A percentile compares a stretch with the other conserved stretches of the same genome.
These are phyloP conservation scores for Fissipunctia ypsillon DNA, from an alignment of 2,888 invertebrate genomes.

Conservation along the genomic window DNA sequence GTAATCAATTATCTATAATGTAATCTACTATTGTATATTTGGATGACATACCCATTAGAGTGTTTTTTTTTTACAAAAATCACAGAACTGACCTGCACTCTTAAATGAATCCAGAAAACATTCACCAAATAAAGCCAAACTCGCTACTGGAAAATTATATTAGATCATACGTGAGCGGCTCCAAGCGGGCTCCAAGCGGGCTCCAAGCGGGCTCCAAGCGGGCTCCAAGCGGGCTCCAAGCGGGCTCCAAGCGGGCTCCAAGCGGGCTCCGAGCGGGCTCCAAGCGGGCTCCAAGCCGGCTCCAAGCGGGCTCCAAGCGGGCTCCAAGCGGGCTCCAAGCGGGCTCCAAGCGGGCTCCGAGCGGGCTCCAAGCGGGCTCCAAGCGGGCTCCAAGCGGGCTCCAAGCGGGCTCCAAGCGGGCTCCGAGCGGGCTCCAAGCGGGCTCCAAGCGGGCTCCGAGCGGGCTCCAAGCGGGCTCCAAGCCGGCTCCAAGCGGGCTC, in stretches of 20 bases:
- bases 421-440: constrained; percentile 17
- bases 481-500: constrained; percentile 17
- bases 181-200: no score
- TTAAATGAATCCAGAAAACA: background rate
- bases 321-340: constrained; percentile 18
- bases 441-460: no score
- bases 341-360: no score
- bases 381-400: constrained; percentile 19
- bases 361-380: constrained; percentile 22
- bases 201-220: no score
- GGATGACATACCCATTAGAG: background rate
- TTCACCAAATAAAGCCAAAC: background rate
- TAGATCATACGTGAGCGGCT: constrained; percentile 7
- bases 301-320: no score
- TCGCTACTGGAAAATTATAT: constrained; percentile 5
- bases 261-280: constrained; percentile 21
- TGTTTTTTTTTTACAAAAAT: background rate
- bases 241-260: no score
- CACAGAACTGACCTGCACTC: background rate
- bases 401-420: no score
- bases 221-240: constrained; percentile 18
- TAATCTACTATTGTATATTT: background rate
- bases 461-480: constrained; percentile 21
- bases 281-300: constrained; percentile 4
- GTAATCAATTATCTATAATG: no score